Base-by-base conservation (phyloP, 2,888 invertebrate genomes). In the Acanthosepion pharaonis region DNA sequence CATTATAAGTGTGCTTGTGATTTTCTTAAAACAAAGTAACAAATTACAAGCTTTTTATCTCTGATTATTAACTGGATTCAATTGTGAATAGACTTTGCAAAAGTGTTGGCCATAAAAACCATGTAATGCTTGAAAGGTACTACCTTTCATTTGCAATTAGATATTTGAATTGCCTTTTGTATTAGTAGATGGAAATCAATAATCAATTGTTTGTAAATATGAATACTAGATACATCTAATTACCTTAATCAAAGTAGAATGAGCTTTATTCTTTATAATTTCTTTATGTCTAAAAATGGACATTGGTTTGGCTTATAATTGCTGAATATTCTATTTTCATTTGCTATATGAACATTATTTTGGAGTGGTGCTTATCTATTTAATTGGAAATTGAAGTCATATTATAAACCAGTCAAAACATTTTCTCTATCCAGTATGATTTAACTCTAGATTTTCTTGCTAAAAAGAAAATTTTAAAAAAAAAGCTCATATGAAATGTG, bases 121-220 rank as follows among this genome's bases (percentile, higher is more conserved):
- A 78, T n/a, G n/a, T n/a, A 78, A 78, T 78, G 78, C 33, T 78
- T 78, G 78, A n/a, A 78, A 78, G n/a, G 78, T n/a, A 78, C 18
- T 78, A 33, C 78, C 78, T 78, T 78, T 33, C n/a, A 78, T n/a
- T n/a, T 78, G n/a, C 78, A 78, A 78, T 78, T 78, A 78, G 78
- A n/a, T 78, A 78, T 78, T 78, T 2, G 15, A 11, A 78, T 78
- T 78, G 78, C n/a, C 33, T 78, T 33, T n/a, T 0, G n/a, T 78
- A 78, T 78, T 33, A 78, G 33, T 3, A n/a, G 78, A 78, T 78
- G 1, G 5, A 78, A 78, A 78, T 78, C 78, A 78, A 78, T 33
- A 33, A 9, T 78, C 78, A 78, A 78, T 78, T 78, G 78, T 78
- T 78, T 78, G 78, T 33, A 78, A 33, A 33, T n/a, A 15, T n/a